phyloP scores from a whole-genome alignment of 2,797 vertebrate species.

The Rhincodon typus region DNA sequence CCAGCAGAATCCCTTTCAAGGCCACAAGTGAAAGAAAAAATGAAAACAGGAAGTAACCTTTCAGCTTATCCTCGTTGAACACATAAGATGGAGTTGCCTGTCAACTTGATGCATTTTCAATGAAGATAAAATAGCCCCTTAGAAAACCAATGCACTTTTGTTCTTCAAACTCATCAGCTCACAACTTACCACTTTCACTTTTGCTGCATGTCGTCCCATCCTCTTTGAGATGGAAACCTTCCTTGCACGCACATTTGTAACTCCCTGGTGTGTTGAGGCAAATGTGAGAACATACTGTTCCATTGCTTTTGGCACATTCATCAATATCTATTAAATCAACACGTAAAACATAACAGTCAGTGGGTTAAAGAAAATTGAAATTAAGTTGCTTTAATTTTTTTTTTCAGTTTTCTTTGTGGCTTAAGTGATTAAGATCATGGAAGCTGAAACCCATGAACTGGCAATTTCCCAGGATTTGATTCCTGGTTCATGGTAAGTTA shows the following conservation, averaged over 20 bases:
- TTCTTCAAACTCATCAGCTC: background rate
- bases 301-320: conserved; percentile 73
- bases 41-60: background rate
- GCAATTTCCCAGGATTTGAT: background rate
- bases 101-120: conserved; percentile 14
- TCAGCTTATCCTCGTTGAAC: conserved; percentile 10
- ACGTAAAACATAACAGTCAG: background rate
- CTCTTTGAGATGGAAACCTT: conserved; percentile 73
- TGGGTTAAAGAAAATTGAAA: background rate
- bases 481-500: background rate
- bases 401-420: background rate
- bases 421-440: background rate
- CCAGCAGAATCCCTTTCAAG: background rate
- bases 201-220: conserved; percentile 79
- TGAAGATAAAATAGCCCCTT: background rate
- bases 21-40: background rate
- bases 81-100: background rate
- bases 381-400: background rate
- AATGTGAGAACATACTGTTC: conserved; percentile 75
- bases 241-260: conserved; percentile 83
- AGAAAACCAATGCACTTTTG: background rate
- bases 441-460: background rate
- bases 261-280: conserved; percentile 83
- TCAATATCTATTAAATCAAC: conserved; percentile 70
- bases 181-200: conserved; percentile 71